Conservation (phyloP, 2,797 vertebrate species). For the Ispidina picta region DNA sequence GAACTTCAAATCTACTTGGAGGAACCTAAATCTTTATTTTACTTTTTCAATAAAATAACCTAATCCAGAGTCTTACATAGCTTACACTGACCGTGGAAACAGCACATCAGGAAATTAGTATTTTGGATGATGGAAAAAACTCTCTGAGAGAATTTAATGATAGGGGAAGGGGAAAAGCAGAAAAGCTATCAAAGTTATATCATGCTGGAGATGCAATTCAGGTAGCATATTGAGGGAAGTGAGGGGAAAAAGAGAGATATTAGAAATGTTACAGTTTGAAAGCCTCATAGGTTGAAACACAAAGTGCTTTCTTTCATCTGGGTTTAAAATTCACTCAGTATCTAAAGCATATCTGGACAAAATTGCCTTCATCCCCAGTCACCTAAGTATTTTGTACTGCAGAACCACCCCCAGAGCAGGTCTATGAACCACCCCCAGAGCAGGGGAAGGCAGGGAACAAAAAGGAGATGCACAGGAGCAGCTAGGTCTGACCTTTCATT, state of each 20-base stretch:
- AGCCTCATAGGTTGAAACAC: neutral
- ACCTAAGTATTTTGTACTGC: neutral
- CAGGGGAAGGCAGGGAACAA: neutral
- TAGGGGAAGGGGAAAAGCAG: neutral
- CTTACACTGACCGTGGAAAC: neutral
- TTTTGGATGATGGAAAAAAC: neutral
- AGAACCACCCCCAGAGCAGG: neutral
- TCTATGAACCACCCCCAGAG: neutral
- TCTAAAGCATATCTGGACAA: neutral
- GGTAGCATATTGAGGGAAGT: neutral
- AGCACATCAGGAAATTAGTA: neutral
- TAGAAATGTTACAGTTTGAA: neutral
- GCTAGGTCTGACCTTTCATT: slow-evolving; percentile 10
- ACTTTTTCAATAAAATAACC: neutral
- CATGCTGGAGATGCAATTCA: neutral
- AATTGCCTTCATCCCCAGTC: neutral
- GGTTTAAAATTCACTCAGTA: neutral
- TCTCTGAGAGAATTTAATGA: neutral
- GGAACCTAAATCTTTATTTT: neutral
- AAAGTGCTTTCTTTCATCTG: neutral
- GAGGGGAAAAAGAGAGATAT: neutral
- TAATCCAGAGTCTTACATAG: neutral
- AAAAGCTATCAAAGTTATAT: neutral
- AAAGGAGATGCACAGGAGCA: neutral
- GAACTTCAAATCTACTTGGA: neutral